Conservation (phyloP, 2,888 invertebrate genomes). For the Ophion slaviceki region DNA sequence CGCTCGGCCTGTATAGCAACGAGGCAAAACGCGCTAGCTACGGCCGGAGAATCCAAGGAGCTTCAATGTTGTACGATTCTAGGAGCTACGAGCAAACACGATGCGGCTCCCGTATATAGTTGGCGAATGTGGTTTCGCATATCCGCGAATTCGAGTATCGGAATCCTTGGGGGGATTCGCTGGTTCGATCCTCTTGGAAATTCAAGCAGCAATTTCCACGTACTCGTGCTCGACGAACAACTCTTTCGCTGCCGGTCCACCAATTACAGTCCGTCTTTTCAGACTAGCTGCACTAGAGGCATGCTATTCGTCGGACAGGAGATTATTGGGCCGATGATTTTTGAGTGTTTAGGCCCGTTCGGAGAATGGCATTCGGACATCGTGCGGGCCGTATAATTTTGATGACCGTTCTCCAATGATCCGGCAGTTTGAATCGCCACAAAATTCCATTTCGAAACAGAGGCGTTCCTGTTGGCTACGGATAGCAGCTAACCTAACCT, state of each 20-base stretch:
- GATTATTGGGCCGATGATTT: background rate
- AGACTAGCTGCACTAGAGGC: background rate
- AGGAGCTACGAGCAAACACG: slow-evolving; percentile 38
- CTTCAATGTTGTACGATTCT: slow-evolving; percentile 18
- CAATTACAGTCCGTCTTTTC: background rate
- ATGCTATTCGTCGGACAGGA: background rate
- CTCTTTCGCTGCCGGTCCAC: background rate
- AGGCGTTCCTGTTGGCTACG: too few relatives aligned
- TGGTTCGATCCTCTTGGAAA: slow-evolving; percentile 11
- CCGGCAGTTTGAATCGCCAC: background rate
- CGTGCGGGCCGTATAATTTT: background rate
- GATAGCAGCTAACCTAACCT: background rate
- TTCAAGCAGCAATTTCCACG: background rate
- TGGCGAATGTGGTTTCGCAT: slow-evolving; percentile 32
- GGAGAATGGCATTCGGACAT: background rate
- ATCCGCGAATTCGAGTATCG: slow-evolving; percentile 19
- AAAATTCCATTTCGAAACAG: background rate
- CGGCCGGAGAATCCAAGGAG: slow-evolving; percentile 1
- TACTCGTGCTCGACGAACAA: too few relatives aligned
- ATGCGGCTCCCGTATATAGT: background rate
- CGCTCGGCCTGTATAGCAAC: slow-evolving; percentile 11
- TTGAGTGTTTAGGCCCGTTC: background rate
- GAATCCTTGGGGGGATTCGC: background rate
- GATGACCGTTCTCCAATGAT: background rate
- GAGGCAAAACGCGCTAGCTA: slow-evolving; percentile 12